A percentile compares a stretch with the other conserved stretches of the same genome.
Conservation (phyloP, 2,113 vertebrate genomes). For the Campylomormyrus tamandua region DNA sequence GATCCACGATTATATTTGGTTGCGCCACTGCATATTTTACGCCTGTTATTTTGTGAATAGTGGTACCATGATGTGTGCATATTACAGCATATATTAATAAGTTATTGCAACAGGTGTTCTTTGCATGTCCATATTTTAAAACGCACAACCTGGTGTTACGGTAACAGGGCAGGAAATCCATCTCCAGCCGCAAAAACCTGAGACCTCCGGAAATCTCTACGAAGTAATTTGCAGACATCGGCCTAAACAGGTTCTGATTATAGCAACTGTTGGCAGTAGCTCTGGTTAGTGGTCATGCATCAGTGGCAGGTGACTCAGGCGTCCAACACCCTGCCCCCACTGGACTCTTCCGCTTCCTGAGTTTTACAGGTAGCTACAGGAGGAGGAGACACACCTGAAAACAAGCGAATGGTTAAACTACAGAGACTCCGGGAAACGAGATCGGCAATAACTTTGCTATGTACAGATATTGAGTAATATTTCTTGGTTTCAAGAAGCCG, state of each 20-base stretch:
- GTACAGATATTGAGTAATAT: background rate
- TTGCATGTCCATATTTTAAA: background rate
- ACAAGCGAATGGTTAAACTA: constrained; percentile 35
- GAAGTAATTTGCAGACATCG: background rate
- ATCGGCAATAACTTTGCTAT: background rate
- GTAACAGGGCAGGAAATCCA: background rate
- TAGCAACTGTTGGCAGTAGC: background rate
- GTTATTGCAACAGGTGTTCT: background rate
- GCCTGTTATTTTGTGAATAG: background rate
- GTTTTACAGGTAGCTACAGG: constrained; percentile 37
- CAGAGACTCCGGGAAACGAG: background rate
- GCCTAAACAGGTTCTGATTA: background rate
- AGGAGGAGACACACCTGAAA: constrained; percentile 40
- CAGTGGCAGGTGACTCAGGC: background rate
- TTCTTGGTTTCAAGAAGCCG: background rate
- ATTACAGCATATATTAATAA: background rate
- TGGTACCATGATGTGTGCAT: background rate
- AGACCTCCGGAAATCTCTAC: background rate
- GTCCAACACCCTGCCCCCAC: background rate
- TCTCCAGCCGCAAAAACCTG: background rate
- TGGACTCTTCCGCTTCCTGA: constrained; percentile 65
- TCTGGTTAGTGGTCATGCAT: background rate
- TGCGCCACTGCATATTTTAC: background rate
- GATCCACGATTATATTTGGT: background rate
- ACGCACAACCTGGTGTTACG: background rate